Conservation (phyloP, 2,113 vertebrate genomes). For the Atrichornis clamosus region DNA sequence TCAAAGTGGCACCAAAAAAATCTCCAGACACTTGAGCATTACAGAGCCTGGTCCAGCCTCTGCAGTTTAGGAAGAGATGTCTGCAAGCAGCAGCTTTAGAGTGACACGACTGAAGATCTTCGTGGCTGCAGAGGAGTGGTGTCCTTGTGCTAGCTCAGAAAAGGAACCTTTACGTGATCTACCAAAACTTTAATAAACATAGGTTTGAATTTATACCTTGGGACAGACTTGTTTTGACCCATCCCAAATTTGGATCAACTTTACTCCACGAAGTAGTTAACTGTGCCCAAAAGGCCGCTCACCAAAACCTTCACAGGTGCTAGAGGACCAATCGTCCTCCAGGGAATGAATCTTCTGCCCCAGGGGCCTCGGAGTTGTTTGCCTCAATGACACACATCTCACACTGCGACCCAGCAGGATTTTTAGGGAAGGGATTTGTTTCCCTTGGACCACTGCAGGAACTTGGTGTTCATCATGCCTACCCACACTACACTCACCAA, state of each 20-base stretch:
- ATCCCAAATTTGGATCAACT: background rate
- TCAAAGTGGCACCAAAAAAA: background rate
- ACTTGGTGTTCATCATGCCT: background rate
- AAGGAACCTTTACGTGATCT: background rate
- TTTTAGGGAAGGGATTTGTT: background rate
- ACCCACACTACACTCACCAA: background rate
- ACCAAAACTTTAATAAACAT: background rate
- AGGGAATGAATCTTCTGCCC: rapidly evolving
- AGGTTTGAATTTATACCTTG: background rate
- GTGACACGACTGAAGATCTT: rapidly evolving
- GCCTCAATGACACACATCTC: background rate
- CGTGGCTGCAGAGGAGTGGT: rapidly evolving
- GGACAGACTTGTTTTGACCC: background rate
- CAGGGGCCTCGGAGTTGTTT: background rate
- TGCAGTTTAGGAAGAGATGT: background rate
- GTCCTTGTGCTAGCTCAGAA: background rate
- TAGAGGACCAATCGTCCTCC: background rate
- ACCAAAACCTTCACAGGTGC: background rate
- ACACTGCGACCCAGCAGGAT: background rate
- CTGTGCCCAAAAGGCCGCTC: background rate
- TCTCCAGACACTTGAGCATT: background rate
- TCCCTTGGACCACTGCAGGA: background rate
- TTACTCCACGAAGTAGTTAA: background rate
- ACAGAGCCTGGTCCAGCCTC: background rate
- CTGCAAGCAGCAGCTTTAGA: background rate